Evolutionary conservation across 2,797 vertebrate genomes (phyloP).

Genomic region (Chelonia mydas): DNA sequence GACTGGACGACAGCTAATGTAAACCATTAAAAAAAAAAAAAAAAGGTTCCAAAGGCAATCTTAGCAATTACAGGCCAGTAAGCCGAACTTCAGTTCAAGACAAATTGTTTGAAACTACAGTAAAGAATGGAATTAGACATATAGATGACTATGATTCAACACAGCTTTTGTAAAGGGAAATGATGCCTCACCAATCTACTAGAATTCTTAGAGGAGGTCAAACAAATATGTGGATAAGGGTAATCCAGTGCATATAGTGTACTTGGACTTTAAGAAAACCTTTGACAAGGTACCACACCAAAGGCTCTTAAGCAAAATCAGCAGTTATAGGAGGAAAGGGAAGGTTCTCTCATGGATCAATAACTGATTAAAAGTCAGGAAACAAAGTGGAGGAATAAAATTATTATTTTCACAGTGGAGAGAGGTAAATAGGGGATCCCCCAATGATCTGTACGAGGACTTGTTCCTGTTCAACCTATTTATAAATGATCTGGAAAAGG

Average conservation of each 20-base stretch:
- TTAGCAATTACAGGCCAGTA: neutral
- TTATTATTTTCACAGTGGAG: neutral
- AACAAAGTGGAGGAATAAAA: neutral
- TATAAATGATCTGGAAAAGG: neutral
- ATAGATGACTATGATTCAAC: neutral
- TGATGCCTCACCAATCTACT: neutral
- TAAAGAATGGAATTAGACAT: neutral
- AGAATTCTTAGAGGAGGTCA: neutral
- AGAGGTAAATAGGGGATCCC: neutral
- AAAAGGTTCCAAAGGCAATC: neutral
- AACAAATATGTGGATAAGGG: neutral
- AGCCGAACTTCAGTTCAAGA: neutral
- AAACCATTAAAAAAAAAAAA: neutral
- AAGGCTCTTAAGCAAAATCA: neutral
- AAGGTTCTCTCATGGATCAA: neutral
- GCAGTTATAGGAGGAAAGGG: neutral
- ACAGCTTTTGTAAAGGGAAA: neutral
- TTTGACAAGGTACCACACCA: neutral
- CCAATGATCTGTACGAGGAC: neutral
- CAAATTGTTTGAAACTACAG: neutral
- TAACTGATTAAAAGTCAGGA: neutral
- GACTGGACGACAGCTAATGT: neutral
- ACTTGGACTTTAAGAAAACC: neutral
- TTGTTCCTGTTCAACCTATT: neutral
- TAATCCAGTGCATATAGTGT: neutral